phyloP scores from a whole-genome alignment of 1,140 invertebrate genomes.

The Platorchestia sp. region DNA sequence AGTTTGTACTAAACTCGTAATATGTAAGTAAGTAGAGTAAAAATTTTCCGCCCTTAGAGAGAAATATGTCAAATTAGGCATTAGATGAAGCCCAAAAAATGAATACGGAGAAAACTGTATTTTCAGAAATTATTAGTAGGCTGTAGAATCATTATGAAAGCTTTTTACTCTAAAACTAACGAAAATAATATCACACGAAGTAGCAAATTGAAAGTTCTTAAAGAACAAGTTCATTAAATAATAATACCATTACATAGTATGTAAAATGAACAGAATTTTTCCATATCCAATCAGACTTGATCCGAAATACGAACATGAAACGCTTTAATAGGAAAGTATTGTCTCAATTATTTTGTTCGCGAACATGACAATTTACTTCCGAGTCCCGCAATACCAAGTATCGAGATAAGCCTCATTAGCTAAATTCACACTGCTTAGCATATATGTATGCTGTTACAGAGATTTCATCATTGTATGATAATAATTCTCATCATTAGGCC shows the following conservation, averaged over 20 bases:
- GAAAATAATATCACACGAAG: background rate
- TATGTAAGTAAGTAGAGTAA: background rate
- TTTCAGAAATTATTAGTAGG: background rate
- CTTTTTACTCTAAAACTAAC: background rate
- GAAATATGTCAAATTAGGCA: background rate
- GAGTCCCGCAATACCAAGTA: background rate
- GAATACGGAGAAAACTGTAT: background rate
- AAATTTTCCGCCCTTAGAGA: background rate
- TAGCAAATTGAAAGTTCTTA: background rate
- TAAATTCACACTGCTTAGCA: background rate
- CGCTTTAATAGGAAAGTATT: background rate
- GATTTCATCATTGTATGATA: background rate
- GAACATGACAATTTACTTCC: background rate
- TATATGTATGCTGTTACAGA: background rate
- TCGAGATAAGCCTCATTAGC: background rate
- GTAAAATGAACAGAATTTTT: too few species aligned
- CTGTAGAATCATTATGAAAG: background rate
- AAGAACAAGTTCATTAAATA: background rate
- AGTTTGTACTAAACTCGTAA: background rate
- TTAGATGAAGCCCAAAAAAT: background rate
- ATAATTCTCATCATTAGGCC: background rate
- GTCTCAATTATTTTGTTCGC: background rate
- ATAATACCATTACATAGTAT: background rate
- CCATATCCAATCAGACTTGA: too few species aligned
- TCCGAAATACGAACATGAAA: too few species aligned